phyloP scores from a whole-genome alignment of 2,888 invertebrate genomes.

The Thelaira solivaga region DNA sequence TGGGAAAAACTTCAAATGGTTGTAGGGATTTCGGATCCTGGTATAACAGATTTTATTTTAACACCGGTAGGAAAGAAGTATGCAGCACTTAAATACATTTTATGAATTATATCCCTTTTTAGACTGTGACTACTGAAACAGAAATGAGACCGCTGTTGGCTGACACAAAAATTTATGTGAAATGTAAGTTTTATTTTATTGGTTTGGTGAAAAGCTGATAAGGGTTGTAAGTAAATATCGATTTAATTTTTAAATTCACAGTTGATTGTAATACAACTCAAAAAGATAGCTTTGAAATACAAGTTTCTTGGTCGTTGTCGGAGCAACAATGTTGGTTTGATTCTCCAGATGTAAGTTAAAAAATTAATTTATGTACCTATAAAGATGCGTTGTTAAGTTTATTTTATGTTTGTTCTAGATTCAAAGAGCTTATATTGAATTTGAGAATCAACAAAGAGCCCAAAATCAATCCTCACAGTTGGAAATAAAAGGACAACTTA shows the following conservation, averaged over 20 bases:
- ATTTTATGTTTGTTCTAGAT: conserved; percentile 23
- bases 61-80: conserved; percentile 77
- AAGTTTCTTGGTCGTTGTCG: conserved; percentile 79
- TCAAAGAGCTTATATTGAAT: conserved; percentile 54
- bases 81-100: neutral
- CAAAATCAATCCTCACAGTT: conserved; percentile 61
- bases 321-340: conserved; percentile 81
- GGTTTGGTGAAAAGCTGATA: neutral
- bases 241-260: conserved; percentile 78
- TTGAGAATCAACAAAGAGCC: conserved; percentile 62
- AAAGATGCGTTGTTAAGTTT: no score
- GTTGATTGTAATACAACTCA: conserved; percentile 77
- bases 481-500: conserved; percentile 53
- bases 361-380: neutral
- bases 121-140: conserved; percentile 68
- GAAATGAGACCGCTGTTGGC: conserved; percentile 82
- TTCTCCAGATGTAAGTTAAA: conserved; percentile 66
- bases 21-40: conserved; percentile 48
- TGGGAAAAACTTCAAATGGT: conserved; percentile 30
- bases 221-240: conserved; percentile 46
- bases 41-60: conserved; percentile 80
- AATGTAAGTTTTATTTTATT: conserved; percentile 79
- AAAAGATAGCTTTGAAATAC: conserved; percentile 31
- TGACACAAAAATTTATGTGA: conserved; percentile 83
- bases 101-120: neutral